Evolutionary conservation across 2,113 vertebrate species (phyloP).

Genomic region (Dicaeum eximium): DNA sequence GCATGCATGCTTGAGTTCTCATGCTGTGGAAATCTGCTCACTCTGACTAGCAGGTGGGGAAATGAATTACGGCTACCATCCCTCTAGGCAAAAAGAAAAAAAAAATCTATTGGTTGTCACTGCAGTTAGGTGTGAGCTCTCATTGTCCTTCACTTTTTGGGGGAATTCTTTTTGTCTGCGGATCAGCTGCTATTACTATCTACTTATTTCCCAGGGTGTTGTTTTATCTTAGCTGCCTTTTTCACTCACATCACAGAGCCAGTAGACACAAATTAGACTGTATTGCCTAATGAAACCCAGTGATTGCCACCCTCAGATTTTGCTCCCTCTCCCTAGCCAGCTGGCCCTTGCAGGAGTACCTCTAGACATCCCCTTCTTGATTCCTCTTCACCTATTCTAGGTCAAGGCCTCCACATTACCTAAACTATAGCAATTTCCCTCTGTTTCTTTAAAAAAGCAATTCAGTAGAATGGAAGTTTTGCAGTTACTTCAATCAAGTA

Average conservation of each 20-base stretch:
- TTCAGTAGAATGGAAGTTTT: neutral
- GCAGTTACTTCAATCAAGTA: neutral
- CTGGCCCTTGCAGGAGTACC: neutral
- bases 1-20: neutral
- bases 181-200: neutral
- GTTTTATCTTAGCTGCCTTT: neutral
- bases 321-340: neutral
- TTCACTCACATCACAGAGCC: neutral
- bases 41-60: conserved; percentile 51
- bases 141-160: neutral
- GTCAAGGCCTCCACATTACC: neutral
- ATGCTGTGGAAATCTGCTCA: conserved; percentile 51
- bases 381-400: neutral
- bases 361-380: neutral
- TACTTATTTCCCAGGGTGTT: neutral
- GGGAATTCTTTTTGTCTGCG: neutral
- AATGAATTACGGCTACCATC: neutral
- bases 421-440: neutral
- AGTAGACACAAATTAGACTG: neutral
- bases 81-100: neutral
- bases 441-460: neutral
- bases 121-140: neutral
- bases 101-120: neutral
- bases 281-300: neutral
- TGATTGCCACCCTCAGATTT: neutral